These are phyloP conservation scores for Polyergus mexicanus DNA, from an alignment of 1,140 invertebrate genomes.

Conservation along the genomic window DNA sequence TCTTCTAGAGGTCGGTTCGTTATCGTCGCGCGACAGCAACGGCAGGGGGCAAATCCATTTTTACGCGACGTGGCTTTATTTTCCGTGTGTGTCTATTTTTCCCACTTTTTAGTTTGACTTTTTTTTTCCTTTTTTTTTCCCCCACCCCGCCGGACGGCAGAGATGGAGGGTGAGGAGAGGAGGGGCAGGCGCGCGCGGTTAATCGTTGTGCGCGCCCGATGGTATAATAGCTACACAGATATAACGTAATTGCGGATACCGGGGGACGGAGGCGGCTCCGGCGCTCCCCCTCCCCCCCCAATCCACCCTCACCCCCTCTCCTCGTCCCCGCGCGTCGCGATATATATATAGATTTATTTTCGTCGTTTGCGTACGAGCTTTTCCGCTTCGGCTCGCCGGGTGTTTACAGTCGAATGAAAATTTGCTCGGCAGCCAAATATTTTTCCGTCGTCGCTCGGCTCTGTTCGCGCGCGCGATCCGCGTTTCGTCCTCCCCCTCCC, in stretches of 20 bases:
- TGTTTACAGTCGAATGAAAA: constrained; percentile 79
- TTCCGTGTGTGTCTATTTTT: constrained; percentile 19
- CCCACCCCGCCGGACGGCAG: not conserved
- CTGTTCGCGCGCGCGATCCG: constrained; percentile 18
- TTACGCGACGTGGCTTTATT: not conserved
- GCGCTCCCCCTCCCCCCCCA: no score
- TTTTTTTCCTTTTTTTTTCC: constrained; percentile 53
- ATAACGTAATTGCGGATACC: constrained; percentile 76
- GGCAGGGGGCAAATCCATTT: constrained; percentile 1
- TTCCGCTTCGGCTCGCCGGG: constrained; percentile 73
- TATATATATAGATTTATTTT: constrained; percentile 75
- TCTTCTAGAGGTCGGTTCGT: constrained; percentile 3
- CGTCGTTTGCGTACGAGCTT: constrained; percentile 71
- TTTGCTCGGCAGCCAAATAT: constrained; percentile 77
- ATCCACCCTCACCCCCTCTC: not conserved
- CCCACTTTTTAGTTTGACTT: constrained; percentile 51
- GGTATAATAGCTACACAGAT: constrained; percentile 50
- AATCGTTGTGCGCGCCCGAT: constrained; percentile 63
- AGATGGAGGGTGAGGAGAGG: no score
- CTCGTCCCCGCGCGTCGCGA: constrained; percentile 19
- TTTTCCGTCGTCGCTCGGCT: constrained; percentile 68
- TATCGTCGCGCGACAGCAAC: not conserved
- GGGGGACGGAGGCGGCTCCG: not conserved
- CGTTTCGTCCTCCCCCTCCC: not conserved
- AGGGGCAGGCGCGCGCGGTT: not conserved